Evolutionary conservation across 2,113 vertebrate genomes (phyloP).

Genomic region (Cephalopholis sonnerati): DNA sequence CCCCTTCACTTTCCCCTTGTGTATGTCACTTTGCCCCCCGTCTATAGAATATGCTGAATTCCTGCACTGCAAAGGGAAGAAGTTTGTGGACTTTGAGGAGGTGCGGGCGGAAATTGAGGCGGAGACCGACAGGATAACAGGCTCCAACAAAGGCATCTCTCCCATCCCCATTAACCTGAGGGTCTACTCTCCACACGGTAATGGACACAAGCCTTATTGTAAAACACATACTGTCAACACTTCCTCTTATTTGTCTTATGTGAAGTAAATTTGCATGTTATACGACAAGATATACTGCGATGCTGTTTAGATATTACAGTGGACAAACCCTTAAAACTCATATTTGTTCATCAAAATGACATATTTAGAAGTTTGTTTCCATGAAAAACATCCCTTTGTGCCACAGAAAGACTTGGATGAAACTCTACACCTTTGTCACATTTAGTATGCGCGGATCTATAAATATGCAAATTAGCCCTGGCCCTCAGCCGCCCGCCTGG

Average conservation of each 20-base stretch:
- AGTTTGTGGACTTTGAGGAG: constrained; percentile 98
- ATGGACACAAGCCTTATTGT: constrained; percentile 23
- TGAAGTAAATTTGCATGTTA: background rate
- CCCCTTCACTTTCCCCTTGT: background rate
- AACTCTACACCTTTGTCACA: too few relatives aligned
- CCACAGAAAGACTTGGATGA: too few relatives aligned
- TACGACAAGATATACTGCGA: background rate
- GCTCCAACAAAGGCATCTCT: constrained; percentile 97
- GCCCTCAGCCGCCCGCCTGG: too few relatives aligned
- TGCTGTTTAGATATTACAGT: too few relatives aligned
- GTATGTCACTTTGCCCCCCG: background rate
- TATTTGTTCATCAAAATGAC: too few relatives aligned
- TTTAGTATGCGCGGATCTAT: too few relatives aligned
- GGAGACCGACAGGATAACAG: constrained; percentile 94
- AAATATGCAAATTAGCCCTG: too few relatives aligned
- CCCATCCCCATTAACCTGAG: constrained; percentile 95
- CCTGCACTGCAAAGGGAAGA: constrained; percentile 96
- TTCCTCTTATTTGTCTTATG: background rate
- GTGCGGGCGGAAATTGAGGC: constrained; percentile 95
- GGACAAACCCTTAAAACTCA: too few relatives aligned
- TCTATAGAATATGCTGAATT: constrained; percentile 95
- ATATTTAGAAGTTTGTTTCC: too few relatives aligned
- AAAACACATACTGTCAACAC: background rate
- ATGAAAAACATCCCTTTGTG: too few relatives aligned
- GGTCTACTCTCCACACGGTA: constrained; percentile 95